A percentile compares a stretch with the other conserved stretches of the same genome.
Conservation (phyloP, 2,797 vertebrate species). For the Poeciliopsis infans region DNA sequence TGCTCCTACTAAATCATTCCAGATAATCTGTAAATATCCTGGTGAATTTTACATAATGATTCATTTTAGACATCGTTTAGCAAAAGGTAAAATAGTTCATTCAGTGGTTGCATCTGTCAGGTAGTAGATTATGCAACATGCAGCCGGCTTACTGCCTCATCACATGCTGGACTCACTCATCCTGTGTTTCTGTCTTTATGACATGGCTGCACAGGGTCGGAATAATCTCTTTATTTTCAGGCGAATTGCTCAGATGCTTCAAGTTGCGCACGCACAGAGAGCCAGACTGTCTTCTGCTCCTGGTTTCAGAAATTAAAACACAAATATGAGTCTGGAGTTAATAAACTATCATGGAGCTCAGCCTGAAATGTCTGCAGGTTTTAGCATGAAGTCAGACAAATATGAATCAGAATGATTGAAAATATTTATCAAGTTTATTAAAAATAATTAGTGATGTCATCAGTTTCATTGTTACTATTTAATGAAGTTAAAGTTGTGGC, state of each 20-base stretch:
- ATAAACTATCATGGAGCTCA: background rate
- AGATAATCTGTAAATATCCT: constrained; percentile 25
- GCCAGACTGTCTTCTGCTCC: no score
- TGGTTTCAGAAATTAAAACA: background rate
- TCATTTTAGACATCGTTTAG: constrained; percentile 14
- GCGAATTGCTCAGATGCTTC: constrained; percentile 18
- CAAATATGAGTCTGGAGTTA: background rate
- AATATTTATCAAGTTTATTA: background rate
- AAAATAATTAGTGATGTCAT: no score
- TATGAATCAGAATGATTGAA: background rate
- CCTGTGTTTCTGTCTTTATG: constrained; percentile 41
- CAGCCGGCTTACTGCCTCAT: constrained; percentile 56
- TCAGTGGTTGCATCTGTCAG: constrained; percentile 53
- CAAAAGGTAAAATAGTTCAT: constrained; percentile 5
- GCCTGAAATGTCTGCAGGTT: background rate
- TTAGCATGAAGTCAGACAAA: background rate
- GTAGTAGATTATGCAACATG: constrained; percentile 38
- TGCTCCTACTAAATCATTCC: constrained; percentile 41
- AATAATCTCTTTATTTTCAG: constrained; percentile 54
- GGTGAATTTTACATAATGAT: constrained; percentile 35
- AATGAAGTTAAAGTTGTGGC: no score
- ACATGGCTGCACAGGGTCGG: constrained; percentile 45
- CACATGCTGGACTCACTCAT: constrained; percentile 18
- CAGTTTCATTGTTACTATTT: no score
- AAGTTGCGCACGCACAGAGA: background rate